Conservation (phyloP, 1,140 invertebrate species). For the Manduca sexta region DNA sequence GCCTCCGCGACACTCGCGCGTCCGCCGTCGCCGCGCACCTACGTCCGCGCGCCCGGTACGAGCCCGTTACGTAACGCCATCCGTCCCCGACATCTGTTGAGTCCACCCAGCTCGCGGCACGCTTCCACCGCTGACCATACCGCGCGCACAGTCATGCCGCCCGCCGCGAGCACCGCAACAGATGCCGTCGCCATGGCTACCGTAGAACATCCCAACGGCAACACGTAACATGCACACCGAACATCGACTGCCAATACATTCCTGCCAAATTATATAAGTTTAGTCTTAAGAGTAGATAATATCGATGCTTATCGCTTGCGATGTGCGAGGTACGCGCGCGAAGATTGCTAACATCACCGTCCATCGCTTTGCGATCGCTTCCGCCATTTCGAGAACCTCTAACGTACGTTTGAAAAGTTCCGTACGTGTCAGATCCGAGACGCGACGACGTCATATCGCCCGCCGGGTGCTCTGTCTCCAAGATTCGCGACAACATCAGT, state of each 20-base stretch:
- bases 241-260: conserved; percentile 40
- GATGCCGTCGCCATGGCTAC: conserved; percentile 29
- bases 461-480: conserved; percentile 32
- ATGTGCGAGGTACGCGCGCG: conserved; percentile 9
- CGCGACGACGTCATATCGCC: conserved; percentile 22
- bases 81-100: conserved; percentile 61
- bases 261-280: conserved; percentile 52
- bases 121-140: conserved; percentile 55
- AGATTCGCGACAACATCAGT: conserved; percentile 66
- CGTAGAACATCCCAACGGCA: conserved; percentile 25
- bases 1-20: conserved; percentile 60
- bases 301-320: conserved; percentile 39
- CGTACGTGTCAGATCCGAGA: conserved; percentile 9
- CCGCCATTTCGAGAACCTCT: not conserved
- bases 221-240: conserved; percentile 41
- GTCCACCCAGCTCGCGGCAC: conserved; percentile 40
- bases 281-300: conserved; percentile 24
- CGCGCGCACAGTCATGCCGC: conserved; percentile 44
- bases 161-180: conserved; percentile 23
- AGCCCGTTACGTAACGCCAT: conserved; percentile 57
- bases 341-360: conserved; percentile 13
- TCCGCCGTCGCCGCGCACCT: conserved; percentile 36
- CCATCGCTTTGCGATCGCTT: conserved; percentile 22
- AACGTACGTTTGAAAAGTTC: conserved; percentile 2
- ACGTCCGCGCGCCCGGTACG: conserved; percentile 48